Base-by-base conservation (phyloP, 2,888 invertebrate genomes). In the Clunio marinus region DNA sequence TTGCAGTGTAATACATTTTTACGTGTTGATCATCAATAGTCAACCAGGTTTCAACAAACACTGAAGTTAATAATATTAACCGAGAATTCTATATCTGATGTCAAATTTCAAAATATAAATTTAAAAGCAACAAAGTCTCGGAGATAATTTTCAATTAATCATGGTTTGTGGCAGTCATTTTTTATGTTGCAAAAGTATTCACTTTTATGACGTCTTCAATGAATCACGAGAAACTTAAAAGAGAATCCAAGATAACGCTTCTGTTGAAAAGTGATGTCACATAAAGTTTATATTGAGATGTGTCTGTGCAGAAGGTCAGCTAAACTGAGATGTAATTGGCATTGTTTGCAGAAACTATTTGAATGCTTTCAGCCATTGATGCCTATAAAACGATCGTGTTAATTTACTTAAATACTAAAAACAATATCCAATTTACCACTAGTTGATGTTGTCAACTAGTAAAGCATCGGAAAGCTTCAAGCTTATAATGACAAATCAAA, bases 111-210 rank as follows among this genome's bases (percentile, higher is more conserved):
- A 32, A 32, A 10, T 32, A 8, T 32, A 10, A 8, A 32, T 32
- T 32, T n/a, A n/a, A n/a, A n/a, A n/a, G 66, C 66, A 66, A 66
- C 66, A 46, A 46, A 55, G 66, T 66, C 28, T 28, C 28, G 55
- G 22, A 55, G 55, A 46, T 66, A 20, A 66, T 66, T 66, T 66
- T 45, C 66, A 66, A 66, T 66, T 66, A 66, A 66, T 66, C 66
- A 66, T 66, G 66, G 66, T 66, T 66, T 66, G 63, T 65, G 51
- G 66, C 55, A 55, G 22, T 32, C 5, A 32, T 32, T 63, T 63
- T 60, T 22, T 15, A 2, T 41, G 41, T 41, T 15, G 41, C 17
- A 13, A 51, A 20, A 20, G 51, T 51, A 20, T 17, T 17, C 51
- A 22, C 22, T 17, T 51, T 51, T 51, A 51, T 51, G 51, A 13